A percentile compares a stretch with the other conserved stretches of the same genome.
phyloP scores from a whole-genome alignment of 2,888 invertebrate genomes.

The Leptodirus hochenwartii region DNA sequence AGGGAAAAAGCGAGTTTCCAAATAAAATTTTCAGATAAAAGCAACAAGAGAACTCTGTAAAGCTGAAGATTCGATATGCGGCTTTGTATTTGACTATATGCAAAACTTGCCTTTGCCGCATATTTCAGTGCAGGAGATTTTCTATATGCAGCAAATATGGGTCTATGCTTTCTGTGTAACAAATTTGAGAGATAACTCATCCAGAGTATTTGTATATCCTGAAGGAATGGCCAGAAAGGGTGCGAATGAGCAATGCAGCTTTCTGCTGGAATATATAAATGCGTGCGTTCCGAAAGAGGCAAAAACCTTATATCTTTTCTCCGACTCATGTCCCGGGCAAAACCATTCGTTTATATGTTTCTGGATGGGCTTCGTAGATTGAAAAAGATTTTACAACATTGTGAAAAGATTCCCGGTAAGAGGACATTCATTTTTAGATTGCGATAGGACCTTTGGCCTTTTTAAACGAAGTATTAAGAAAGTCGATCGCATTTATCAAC shows the following conservation, averaged over 20 bases:
- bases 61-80: slow-evolving; percentile 5
- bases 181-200: slow-evolving; percentile 6
- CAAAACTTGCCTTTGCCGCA: slow-evolving; percentile 8
- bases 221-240: not conserved
- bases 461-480: slow-evolving; percentile 7
- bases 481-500: slow-evolving; percentile 4
- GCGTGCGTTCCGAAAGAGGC: slow-evolving; percentile 5
- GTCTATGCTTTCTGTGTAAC: slow-evolving; percentile 5
- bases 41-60: slow-evolving; percentile 4
- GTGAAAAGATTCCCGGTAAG: slow-evolving; percentile 6
- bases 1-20: too few species aligned
- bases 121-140: slow-evolving; percentile 8
- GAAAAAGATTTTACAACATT: slow-evolving; percentile 2
- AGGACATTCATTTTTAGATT: slow-evolving; percentile 7
- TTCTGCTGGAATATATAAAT: slow-evolving; percentile 6
- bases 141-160: slow-evolving; percentile 8
- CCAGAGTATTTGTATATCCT: slow-evolving; percentile 2
- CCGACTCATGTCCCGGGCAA: slow-evolving; percentile 8
- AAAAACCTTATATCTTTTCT: slow-evolving; percentile 7
- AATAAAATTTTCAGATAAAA: slow-evolving; percentile 3
- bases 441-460: slow-evolving; percentile 4
- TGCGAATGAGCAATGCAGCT: slow-evolving; percentile 5
- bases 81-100: slow-evolving; percentile 7
- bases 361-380: slow-evolving; percentile 6
- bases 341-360: slow-evolving; percentile 7